Base-by-base conservation (phyloP, 2,888 invertebrate species). In the Liopterus haemorrhoidalis region DNA sequence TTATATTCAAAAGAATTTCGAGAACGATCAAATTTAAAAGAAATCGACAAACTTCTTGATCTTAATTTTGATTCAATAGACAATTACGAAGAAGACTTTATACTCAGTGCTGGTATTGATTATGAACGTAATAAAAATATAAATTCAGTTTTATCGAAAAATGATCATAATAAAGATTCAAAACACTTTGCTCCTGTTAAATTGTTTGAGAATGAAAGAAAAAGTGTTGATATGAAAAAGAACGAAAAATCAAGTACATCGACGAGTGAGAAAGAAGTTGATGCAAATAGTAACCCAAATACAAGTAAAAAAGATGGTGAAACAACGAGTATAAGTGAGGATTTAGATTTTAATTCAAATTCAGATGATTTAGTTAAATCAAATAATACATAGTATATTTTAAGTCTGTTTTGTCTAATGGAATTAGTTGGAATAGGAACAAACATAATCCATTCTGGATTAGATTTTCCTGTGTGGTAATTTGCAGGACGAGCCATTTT, bases 51-150 rank as follows among this genome's bases (percentile, higher is more conserved):
- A 47, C 46, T 63, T 28, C 62, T 65, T 43, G 60, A 62, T 41
- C 55, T 60, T 38, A 61, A 61, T 43, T 49, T 51, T n/a, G 55
- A 55, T 32, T 48, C 54, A 11, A 39, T 59, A 20, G 61, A 59
- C 44, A 64, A 65, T 45, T 67, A 66, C 44, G 66, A 67, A 51
- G 66, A 67, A 53, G 66, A 67, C 55, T 66, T 66, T 52, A 63
- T 65, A 56, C 62, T 60, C 2, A 55, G 53, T n/a, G 57, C 55
- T 45, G 59, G 57, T 32, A 38, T 52, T 4, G 56, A 57, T 32
- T 49, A 50, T 27, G 41, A 46, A 41, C 36, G 35, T 16, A 11
- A 37, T 22, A 45, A 40, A 16, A 24, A 16, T 18, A 36, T 42
- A 32, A 8, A 30, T 15, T 14, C 12, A 14, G 25, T 12, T 5